Percentiles rank a stretch among this genome's conserved stretches.
These are phyloP conservation scores for Drosophila fulvimacula DNA, from an alignment of 2,888 invertebrate species.

Conservation along the genomic window DNA sequence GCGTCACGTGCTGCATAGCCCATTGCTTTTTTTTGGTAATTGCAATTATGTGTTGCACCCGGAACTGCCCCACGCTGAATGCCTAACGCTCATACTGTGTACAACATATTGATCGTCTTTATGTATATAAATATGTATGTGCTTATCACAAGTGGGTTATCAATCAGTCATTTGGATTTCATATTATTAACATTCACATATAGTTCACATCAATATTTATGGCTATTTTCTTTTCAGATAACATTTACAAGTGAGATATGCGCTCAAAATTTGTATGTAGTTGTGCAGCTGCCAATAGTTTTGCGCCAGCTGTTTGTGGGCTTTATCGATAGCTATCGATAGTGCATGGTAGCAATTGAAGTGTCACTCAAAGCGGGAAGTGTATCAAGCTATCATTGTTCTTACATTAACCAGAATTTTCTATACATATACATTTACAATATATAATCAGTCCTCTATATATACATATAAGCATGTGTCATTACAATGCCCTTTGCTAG, in stretches of 20 bases:
- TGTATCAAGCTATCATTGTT: not conserved
- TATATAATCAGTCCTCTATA: not conserved
- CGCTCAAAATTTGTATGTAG: not conserved
- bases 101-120: not conserved
- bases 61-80: not conserved
- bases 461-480: not conserved
- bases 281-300: not conserved
- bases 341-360: no score
- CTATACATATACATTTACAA: not conserved
- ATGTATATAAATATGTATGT: not conserved
- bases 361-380: not conserved
- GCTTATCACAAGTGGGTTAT: constrained; percentile 1
- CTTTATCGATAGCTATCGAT: no score
- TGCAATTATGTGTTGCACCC: constrained; percentile 11
- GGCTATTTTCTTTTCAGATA: constrained; percentile 8
- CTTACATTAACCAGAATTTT: not conserved
- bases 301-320: no score
- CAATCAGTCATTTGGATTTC: not conserved
- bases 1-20: constrained; percentile 9
- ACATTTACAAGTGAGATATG: constrained; percentile 5
- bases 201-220: not conserved
- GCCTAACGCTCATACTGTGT: not conserved
- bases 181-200: not conserved
- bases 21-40: constrained; percentile 13
- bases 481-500: not conserved